A percentile compares a stretch with the other conserved stretches of the same genome.
These are phyloP conservation scores for Bombus superbus DNA, from an alignment of 1,140 invertebrate species.

Conservation along the genomic window DNA sequence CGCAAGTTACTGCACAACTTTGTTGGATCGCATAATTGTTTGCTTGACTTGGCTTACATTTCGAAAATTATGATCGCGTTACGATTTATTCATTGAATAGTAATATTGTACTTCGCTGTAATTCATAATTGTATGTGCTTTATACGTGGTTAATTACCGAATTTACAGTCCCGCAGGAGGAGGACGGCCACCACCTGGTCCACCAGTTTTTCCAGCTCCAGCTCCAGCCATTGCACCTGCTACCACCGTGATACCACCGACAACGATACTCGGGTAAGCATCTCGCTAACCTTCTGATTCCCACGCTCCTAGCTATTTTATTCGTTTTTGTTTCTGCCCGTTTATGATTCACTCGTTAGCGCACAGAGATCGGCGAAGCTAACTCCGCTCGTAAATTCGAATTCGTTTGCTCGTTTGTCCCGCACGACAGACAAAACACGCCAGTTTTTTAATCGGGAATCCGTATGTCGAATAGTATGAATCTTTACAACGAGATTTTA, in stretches of 20 bases:
- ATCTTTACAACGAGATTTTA: background rate
- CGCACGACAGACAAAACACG: too few species aligned
- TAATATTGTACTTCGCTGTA: background rate
- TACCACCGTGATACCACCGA: conserved; percentile 74
- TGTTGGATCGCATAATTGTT: background rate
- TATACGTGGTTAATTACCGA: conserved; percentile 48
- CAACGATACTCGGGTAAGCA: conserved; percentile 76
- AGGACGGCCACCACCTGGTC: conserved; percentile 79
- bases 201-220: conserved; percentile 80
- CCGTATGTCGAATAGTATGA: background rate
- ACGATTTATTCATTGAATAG: background rate
- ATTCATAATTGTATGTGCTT: background rate
- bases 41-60: background rate
- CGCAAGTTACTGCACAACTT: background rate
- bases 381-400: background rate
- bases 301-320: conserved; percentile 23
- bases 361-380: background rate
- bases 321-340: conserved; percentile 33
- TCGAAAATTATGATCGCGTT: background rate
- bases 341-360: conserved; percentile 23
- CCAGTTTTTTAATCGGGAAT: background rate
- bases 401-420: background rate
- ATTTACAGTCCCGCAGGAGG: conserved; percentile 74
- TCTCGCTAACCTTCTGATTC: background rate
- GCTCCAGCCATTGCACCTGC: conserved; percentile 74